Base-by-base conservation (phyloP, 2,888 invertebrate species). In the Cistogaster globosa region DNA sequence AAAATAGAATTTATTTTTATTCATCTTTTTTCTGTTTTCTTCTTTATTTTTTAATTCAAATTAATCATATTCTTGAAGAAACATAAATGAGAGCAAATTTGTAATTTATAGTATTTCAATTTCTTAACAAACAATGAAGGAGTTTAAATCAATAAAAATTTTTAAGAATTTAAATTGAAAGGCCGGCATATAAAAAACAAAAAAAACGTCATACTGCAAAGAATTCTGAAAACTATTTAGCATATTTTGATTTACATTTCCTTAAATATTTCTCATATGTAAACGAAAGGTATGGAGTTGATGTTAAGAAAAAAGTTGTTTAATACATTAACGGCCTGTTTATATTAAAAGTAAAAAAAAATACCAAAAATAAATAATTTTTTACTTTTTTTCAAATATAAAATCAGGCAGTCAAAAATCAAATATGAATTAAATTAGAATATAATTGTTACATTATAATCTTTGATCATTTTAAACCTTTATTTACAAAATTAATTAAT, bases 81-180 rank as follows among this genome's bases (percentile, higher is more conserved):
- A 45, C 51, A 58, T 32, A 42, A 45, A 57, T 58, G 65, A 42
- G 78, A 62, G 69, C 32, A 62, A 62, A 62, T 45, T 69, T 69
- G 69, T 78, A 45, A 32, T 68, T 77, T 69, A 55, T 62, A 42
- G 12, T 12, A 60, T 77, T 42, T 78, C 16, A 26, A 51, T 22
- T 57, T 79, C 57, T 71, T 72, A 65, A 8, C 22, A 14, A 65
- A 60, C 42, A 71, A 80, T 67, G 12, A 14, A 80, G 58, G 51
- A 67, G 58, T 72, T 80, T 51, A 60, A 69, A 69, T 69, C 53
- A 53, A 78, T 60, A 55, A 78, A n/a, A 78, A 60, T 38, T 78
- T 78, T 78, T 20, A 69, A 62, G 18, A 60, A 68, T 58, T 68
- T 51, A 45, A 78, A 62, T 62, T 69, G 12, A 51, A 53, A 62